These are phyloP conservation scores for Pyrrhosoma nymphula DNA, from an alignment of 2,888 invertebrate species.

Conservation along the genomic window DNA sequence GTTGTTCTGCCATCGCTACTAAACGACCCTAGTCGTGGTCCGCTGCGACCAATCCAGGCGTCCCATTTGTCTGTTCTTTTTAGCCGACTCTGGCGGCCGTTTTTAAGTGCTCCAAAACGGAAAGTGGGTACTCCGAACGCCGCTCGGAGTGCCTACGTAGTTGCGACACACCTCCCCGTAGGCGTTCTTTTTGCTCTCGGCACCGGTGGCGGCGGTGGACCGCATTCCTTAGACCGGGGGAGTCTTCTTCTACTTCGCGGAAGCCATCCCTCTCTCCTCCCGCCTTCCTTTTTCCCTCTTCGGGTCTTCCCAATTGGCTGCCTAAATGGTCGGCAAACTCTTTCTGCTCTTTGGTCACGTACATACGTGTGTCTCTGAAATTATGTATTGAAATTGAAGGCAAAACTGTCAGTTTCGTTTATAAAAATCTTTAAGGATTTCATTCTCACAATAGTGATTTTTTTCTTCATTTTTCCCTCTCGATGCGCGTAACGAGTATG, in stretches of 20 bases:
- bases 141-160: not conserved
- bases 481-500: too few species aligned
- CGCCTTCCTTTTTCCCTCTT: not conserved
- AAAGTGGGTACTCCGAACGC: not conserved
- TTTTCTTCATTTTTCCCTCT: too few species aligned
- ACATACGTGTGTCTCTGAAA: too few species aligned
- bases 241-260: not conserved
- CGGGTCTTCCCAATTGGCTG: not conserved
- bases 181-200: not conserved
- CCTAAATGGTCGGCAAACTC: too few species aligned
- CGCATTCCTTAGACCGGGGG: conserved; percentile 3
- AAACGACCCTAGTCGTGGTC: not conserved
- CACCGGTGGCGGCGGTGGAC: not conserved
- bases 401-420: too few species aligned
- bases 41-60: not conserved
- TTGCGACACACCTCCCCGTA: not conserved
- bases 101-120: not conserved
- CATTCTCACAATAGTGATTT: too few species aligned
- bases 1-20: not conserved
- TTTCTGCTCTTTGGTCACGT: too few species aligned
- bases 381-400: too few species aligned
- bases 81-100: not conserved
- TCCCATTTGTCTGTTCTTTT: not conserved
- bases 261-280: not conserved
- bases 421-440: too few species aligned